These are phyloP conservation scores for Cryptoleucopteryx plumbea DNA, from an alignment of 2,113 vertebrate genomes.

Conservation along the genomic window DNA sequence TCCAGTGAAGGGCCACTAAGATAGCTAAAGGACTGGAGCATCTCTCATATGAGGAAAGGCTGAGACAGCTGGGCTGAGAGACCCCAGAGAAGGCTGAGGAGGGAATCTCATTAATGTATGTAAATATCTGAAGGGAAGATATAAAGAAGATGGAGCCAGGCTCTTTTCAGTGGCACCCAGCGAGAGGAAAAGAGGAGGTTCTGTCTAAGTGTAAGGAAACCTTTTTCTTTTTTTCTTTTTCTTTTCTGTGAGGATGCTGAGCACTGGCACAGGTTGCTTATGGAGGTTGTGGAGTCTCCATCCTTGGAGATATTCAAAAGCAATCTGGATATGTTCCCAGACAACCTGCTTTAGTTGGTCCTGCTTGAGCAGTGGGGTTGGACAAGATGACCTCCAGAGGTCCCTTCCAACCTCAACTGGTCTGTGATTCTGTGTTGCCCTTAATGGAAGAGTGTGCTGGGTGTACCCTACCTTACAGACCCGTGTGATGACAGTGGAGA, in stretches of 20 bases:
- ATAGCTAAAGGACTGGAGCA: background rate
- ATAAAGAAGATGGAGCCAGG: background rate
- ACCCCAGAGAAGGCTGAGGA: background rate
- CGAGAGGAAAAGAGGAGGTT: background rate
- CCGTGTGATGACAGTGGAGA: background rate
- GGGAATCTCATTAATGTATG: background rate
- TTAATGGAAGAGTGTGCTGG: background rate
- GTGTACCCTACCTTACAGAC: background rate
- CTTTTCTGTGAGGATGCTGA: background rate
- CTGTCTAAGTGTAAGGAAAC: background rate
- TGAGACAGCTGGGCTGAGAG: background rate
- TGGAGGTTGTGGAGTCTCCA: background rate
- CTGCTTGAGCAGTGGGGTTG: background rate
- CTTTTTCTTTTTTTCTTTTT: background rate
- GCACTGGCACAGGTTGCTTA: background rate
- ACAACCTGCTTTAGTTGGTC: background rate
- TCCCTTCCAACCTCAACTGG: background rate
- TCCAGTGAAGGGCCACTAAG: background rate
- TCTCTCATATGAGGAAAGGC: background rate
- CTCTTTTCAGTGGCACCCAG: background rate
- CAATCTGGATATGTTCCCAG: background rate
- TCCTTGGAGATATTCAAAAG: background rate
- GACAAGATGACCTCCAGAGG: background rate
- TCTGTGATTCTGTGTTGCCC: background rate
- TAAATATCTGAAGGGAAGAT: background rate